Evolutionary conservation across 2,888 invertebrate genomes (phyloP).

Genomic region (Conchocele bisecta): DNA sequence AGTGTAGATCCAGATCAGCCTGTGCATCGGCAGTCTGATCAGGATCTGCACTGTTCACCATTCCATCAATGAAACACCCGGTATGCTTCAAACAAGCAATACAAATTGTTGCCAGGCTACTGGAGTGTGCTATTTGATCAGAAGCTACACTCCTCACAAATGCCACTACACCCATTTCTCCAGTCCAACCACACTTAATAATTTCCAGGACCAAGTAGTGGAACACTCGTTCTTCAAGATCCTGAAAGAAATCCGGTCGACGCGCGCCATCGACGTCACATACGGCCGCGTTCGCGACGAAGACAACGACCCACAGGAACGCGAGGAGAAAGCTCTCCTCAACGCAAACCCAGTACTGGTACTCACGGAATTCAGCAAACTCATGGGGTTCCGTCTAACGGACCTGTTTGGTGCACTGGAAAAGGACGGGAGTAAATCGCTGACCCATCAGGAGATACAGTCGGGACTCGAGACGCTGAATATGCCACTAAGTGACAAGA

Average conservation of each 20-base stretch:
- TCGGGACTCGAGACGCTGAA: conserved; percentile 68
- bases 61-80: too few relatives aligned
- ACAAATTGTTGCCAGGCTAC: too few relatives aligned
- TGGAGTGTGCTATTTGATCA: too few relatives aligned
- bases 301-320: conserved; percentile 50
- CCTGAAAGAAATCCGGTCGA: conserved; percentile 45
- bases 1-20: too few relatives aligned
- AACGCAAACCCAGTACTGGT: conserved; percentile 67
- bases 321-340: conserved; percentile 61
- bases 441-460: conserved; percentile 66
- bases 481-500: conserved; percentile 68
- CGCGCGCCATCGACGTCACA: conserved; percentile 50
- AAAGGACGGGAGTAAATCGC: conserved; percentile 68
- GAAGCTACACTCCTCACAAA: too few relatives aligned
- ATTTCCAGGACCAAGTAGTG: conserved; percentile 65
- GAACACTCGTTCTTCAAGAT: conserved; percentile 58
- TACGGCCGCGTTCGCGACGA: conserved; percentile 67
- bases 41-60: too few relatives aligned
- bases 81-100: too few relatives aligned
- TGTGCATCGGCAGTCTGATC: too few relatives aligned
- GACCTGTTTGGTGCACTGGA: conserved; percentile 68
- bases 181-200: too few relatives aligned
- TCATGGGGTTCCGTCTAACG: conserved; percentile 64
- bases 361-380: conserved; percentile 64
- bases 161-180: too few relatives aligned